These are phyloP conservation scores for Mesembrinibis cayennensis DNA, from an alignment of 2,113 vertebrate species.

Conservation along the genomic window DNA sequence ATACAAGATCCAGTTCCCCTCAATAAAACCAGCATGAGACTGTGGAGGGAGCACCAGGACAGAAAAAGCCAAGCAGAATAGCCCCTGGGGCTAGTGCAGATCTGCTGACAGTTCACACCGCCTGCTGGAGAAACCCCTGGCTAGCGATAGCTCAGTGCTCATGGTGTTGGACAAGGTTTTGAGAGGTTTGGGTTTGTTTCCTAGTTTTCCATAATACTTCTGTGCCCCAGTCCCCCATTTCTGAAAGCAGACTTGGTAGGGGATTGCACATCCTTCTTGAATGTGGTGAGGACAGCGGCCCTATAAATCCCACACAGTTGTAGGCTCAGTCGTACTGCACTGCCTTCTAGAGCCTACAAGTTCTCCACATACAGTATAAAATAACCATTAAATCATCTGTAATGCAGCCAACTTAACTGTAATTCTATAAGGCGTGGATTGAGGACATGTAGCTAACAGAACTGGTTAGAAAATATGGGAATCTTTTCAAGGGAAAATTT, in stretches of 20 bases:
- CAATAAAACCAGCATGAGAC: background rate
- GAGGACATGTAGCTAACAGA: background rate
- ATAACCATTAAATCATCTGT: constrained; percentile 7
- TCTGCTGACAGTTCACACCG: background rate
- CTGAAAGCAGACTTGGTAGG: background rate
- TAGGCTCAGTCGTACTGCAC: background rate
- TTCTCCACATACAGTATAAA: background rate
- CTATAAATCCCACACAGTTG: background rate
- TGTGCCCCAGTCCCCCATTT: background rate
- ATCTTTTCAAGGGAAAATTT: background rate
- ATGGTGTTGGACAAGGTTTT: background rate
- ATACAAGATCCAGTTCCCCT: background rate
- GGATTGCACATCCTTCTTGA: background rate
- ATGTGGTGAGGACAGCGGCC: background rate
- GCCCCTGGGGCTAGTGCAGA: background rate
- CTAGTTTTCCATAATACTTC: background rate
- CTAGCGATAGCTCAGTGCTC: background rate
- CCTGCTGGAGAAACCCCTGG: background rate
- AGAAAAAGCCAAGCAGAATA: background rate
- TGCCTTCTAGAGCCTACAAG: background rate
- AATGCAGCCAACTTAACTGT: constrained; percentile 11
- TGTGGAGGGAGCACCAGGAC: background rate
- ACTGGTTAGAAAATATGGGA: background rate
- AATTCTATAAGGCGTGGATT: background rate
- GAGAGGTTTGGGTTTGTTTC: background rate